Percentiles rank a stretch among this genome's conserved stretches.
Conservation (phyloP, 2,888 invertebrate genomes). For the Mayetiola destructor region DNA sequence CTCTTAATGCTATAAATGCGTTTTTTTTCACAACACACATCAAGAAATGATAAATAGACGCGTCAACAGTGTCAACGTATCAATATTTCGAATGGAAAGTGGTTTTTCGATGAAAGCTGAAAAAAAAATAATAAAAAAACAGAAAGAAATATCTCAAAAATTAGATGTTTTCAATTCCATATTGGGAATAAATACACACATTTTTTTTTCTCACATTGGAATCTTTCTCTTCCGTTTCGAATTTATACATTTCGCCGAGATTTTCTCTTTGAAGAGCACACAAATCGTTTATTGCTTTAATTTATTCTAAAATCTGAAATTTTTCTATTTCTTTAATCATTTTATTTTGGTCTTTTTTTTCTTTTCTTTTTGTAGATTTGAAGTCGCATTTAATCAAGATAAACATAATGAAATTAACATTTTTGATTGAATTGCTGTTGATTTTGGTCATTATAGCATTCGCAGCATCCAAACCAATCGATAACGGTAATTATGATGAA, state of each 20-base stretch:
- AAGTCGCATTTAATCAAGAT: background rate
- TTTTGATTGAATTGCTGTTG: slow-evolving; percentile 16
- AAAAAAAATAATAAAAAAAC: too few species aligned
- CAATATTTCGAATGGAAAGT: slow-evolving; percentile 11
- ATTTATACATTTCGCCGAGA: too few species aligned
- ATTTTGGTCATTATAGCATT: slow-evolving; percentile 15
- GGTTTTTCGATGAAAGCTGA: slow-evolving; percentile 7
- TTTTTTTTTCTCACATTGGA: too few species aligned
- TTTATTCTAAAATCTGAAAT: too few species aligned
- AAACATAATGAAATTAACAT: slow-evolving; percentile 17
- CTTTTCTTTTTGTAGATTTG: background rate
- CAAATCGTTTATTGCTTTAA: too few species aligned
- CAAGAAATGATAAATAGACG: background rate
- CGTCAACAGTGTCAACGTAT: background rate
- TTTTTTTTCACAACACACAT: background rate
- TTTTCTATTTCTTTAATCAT: too few species aligned
- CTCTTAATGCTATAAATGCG: background rate
- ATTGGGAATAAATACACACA: too few species aligned
- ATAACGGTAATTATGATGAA: slow-evolving; percentile 1
- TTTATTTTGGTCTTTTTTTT: too few species aligned
- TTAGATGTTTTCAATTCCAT: too few species aligned
- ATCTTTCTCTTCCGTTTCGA: too few species aligned
- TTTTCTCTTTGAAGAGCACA: too few species aligned
- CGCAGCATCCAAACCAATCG: slow-evolving; percentile 16
- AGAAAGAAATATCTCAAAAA: too few species aligned